These are phyloP conservation scores for Enhydra lutris DNA, from an alignment of 2,113 vertebrate genomes.

Conservation along the genomic window DNA sequence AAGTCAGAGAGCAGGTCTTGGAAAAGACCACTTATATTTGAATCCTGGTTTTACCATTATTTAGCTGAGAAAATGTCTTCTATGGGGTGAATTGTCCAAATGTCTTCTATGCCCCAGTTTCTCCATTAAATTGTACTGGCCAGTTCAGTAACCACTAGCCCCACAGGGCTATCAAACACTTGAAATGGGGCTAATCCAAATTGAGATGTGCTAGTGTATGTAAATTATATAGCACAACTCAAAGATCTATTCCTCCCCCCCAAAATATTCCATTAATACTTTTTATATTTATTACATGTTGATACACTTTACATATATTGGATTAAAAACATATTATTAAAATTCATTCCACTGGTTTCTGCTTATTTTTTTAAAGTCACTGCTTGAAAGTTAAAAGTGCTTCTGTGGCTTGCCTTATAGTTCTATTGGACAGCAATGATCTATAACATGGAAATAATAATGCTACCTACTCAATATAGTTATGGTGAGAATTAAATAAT, in stretches of 20 bases:
- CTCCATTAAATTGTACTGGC: neutral
- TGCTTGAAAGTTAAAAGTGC: slow-evolving; percentile 6
- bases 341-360: neutral
- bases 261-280: neutral
- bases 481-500: neutral
- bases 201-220: neutral
- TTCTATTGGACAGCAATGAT: neutral
- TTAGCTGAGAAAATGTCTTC: neutral
- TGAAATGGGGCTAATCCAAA: neutral
- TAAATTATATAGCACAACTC: neutral
- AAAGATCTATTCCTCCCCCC: neutral
- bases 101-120: neutral
- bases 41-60: neutral
- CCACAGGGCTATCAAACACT: neutral
- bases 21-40: neutral
- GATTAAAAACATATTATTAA: neutral
- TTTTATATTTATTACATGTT: neutral
- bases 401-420: neutral
- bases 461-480: neutral
- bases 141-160: neutral
- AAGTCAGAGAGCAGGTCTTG: neutral
- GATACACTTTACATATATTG: neutral
- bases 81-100: neutral
- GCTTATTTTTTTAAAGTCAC: neutral
- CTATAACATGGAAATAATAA: neutral